phyloP scores from a whole-genome alignment of 2,888 invertebrate species.

The Didymodactylos carnosus region DNA sequence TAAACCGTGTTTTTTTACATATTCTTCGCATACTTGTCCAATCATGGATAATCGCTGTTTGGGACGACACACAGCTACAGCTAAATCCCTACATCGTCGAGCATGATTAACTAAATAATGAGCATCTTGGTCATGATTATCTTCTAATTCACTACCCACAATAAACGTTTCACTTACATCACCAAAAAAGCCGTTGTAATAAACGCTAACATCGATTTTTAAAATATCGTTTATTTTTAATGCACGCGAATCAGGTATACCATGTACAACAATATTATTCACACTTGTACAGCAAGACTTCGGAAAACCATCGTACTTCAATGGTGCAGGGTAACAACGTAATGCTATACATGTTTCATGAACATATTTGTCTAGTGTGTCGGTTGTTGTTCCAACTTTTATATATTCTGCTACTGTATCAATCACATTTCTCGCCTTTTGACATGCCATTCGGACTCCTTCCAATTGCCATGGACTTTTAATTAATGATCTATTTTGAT shows the following conservation, averaged over 20 bases:
- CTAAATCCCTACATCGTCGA: slow-evolving; percentile 48
- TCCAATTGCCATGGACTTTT: background rate
- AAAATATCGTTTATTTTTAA: slow-evolving; percentile 65
- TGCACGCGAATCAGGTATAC: slow-evolving; percentile 67
- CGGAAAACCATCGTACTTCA: slow-evolving; percentile 61
- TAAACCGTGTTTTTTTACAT: slow-evolving; percentile 44
- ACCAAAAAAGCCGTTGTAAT: slow-evolving; percentile 62
- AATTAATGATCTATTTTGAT: background rate
- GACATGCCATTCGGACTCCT: background rate
- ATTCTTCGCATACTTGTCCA: slow-evolving; percentile 35
- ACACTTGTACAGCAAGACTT: slow-evolving; percentile 76
- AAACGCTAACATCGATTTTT: slow-evolving; percentile 75
- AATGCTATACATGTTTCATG: background rate
- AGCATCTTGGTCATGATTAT: slow-evolving; percentile 37
- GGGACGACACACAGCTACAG: slow-evolving; percentile 41
- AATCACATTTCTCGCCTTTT: background rate
- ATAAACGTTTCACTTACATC: slow-evolving; percentile 70
- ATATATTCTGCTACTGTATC: background rate
- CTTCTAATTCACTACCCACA: slow-evolving; percentile 50
- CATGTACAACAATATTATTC: slow-evolving; percentile 75
- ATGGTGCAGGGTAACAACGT: slow-evolving; percentile 40
- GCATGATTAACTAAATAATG: slow-evolving; percentile 49
- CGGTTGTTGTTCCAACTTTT: background rate
- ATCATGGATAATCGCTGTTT: slow-evolving; percentile 36
- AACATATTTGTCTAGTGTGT: background rate